phyloP scores from a whole-genome alignment of 2,113 vertebrate species.

The Epinephelus cyanopodus region DNA sequence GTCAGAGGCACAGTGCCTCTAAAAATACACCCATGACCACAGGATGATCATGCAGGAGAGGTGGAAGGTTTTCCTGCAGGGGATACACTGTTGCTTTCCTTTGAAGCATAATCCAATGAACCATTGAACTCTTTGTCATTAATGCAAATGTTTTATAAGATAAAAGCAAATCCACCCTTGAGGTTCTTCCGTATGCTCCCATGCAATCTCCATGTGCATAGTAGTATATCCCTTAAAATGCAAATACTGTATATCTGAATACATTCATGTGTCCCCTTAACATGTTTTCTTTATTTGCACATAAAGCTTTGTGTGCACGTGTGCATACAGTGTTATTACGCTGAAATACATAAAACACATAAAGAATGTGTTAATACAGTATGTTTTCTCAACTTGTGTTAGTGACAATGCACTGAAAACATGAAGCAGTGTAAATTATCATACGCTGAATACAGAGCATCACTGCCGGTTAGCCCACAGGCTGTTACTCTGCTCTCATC shows the following conservation, averaged over 20 bases:
- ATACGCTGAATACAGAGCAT: constrained; percentile 26
- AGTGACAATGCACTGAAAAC: not conserved
- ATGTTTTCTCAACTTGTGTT: not conserved
- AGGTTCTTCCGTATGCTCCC: constrained; percentile 12
- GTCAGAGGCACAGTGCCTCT: constrained; percentile 7
- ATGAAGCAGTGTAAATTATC: not conserved
- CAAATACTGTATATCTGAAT: constrained; percentile 15
- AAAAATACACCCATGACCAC: constrained; percentile 38
- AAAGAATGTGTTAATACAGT: not conserved
- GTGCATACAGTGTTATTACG: not conserved
- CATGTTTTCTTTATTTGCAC: constrained; percentile 12
- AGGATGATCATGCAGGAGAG: constrained; percentile 23
- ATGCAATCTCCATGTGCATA: constrained; percentile 19
- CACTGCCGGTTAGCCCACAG: constrained; percentile 31
- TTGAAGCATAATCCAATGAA: constrained; percentile 52
- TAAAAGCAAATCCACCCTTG: constrained; percentile 47
- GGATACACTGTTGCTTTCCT: constrained; percentile 28
- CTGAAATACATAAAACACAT: constrained; percentile 6
- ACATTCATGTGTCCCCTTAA: not conserved
- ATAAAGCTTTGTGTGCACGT: not conserved
- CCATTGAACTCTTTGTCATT: constrained; percentile 47
- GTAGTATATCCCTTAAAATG: constrained; percentile 20
- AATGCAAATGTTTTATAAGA: constrained; percentile 65
- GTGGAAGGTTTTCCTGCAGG: constrained; percentile 40
- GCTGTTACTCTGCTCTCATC: constrained; percentile 38